Evolutionary conservation across 2,113 vertebrate species (phyloP).

Genomic region (Phalacrocorax carbo): DNA sequence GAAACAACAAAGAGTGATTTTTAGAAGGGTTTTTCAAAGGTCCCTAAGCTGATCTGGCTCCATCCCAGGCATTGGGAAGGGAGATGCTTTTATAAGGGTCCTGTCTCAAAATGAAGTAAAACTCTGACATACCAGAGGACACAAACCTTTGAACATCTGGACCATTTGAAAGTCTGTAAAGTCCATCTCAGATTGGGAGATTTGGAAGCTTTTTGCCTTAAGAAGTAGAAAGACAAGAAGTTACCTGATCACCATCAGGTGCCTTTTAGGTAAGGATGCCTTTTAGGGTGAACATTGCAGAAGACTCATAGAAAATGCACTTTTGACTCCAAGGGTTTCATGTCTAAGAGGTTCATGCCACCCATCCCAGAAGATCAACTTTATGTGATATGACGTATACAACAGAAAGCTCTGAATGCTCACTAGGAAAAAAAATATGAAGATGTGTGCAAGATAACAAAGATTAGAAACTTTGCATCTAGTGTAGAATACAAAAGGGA

Average conservation of each 20-base stretch:
- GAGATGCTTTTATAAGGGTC: neutral
- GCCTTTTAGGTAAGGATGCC: too few species aligned
- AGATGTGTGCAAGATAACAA: neutral
- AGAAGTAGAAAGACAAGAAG: neutral
- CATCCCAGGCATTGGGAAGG: accelerated
- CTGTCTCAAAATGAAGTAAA: neutral
- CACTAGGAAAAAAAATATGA: neutral
- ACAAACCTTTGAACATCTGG: neutral
- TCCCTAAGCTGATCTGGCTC: neutral
- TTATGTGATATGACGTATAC: neutral
- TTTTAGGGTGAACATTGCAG: neutral
- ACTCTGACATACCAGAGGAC: too few species aligned
- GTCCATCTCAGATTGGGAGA: neutral
- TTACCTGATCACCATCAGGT: neutral
- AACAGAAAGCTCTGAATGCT: neutral
- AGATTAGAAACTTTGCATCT: neutral
- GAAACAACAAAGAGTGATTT: neutral
- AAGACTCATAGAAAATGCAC: neutral
- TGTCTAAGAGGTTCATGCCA: neutral
- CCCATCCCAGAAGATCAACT: neutral
- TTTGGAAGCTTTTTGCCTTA: neutral
- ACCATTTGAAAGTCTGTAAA: neutral
- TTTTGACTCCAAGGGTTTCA: neutral
- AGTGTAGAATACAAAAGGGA: neutral
- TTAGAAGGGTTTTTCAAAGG: neutral